Evolutionary conservation across 2,888 invertebrate species (phyloP).

Genomic region (Aplocera efformata): DNA sequence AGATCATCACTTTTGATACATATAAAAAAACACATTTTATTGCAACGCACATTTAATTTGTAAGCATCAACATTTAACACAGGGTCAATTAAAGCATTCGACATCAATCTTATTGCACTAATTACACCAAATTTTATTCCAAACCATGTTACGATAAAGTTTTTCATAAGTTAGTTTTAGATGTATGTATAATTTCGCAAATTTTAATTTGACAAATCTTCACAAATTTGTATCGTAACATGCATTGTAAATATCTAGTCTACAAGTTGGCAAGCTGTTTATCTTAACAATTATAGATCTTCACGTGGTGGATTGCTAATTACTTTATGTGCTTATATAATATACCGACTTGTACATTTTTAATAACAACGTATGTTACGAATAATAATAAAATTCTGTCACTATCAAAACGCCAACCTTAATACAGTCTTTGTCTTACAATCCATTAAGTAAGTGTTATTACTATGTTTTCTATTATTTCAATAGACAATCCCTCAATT

Average conservation of each 20-base stretch:
- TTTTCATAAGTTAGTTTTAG: too few relatives aligned
- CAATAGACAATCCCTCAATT: constrained; percentile 11
- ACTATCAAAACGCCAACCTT: constrained; percentile 17
- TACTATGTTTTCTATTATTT: not conserved
- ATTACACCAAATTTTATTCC: constrained; percentile 11
- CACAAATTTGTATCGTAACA: constrained; percentile 5
- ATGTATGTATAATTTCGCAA: too few relatives aligned
- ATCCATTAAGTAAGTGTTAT: not conserved
- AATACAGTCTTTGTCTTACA: constrained; percentile 26
- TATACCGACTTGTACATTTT: too few relatives aligned
- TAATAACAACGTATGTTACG: constrained; percentile 6
- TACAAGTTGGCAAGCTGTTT: too few relatives aligned
- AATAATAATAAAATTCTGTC: constrained; percentile 18
- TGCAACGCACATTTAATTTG: constrained; percentile 45
- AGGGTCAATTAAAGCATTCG: constrained; percentile 44
- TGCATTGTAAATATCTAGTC: constrained; percentile 1
- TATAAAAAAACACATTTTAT: constrained; percentile 42
- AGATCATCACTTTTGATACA: too few relatives aligned
- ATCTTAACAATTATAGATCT: too few relatives aligned
- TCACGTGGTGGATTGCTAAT: too few relatives aligned
- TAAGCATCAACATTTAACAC: constrained; percentile 57
- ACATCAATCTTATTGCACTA: constrained; percentile 31
- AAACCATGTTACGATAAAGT: constrained; percentile 2
- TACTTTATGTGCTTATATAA: too few relatives aligned
- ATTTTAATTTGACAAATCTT: not conserved